Evolutionary conservation across 2,888 invertebrate species (phyloP).

Genomic region (Cephus spinipes): DNA sequence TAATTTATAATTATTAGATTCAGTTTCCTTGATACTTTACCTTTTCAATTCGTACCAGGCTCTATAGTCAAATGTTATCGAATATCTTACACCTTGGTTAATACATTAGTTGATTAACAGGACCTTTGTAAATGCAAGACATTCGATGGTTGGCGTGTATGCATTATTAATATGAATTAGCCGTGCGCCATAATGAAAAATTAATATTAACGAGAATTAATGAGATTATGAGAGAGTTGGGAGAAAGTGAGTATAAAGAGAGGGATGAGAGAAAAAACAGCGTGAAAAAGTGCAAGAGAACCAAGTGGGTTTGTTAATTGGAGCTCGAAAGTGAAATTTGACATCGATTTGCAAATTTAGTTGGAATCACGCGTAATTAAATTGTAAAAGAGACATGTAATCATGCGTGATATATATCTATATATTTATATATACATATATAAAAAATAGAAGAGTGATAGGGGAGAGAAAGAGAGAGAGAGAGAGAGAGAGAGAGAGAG

Average conservation of each 20-base stretch:
- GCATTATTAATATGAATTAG: neutral
- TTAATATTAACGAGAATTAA: neutral
- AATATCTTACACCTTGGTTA: neutral
- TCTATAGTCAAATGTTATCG: neutral
- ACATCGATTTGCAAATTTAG: neutral
- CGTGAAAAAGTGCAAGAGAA: slow-evolving; percentile 22
- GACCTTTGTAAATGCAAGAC: neutral
- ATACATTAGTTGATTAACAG: neutral
- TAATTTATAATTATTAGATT: neutral
- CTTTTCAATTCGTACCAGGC: neutral
- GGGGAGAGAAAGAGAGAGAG: slow-evolving; percentile 16
- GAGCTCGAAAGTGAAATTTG: slow-evolving; percentile 24
- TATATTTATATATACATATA: slow-evolving; percentile 15
- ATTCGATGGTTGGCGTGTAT: neutral
- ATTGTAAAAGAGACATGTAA: neutral
- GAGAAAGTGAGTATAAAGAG: slow-evolving; percentile 10
- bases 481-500: slow-evolving; percentile 22
- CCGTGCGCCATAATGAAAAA: neutral
- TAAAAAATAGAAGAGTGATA: slow-evolving; percentile 14
- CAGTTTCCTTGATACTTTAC: neutral
- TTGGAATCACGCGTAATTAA: neutral
- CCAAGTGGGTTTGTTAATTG: slow-evolving; percentile 52
- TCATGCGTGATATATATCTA: slow-evolving; percentile 5
- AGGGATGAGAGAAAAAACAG: slow-evolving; percentile 18
- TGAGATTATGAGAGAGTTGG: slow-evolving; percentile 24